These are phyloP conservation scores for Anthopleura xanthogrammica DNA, from an alignment of 92 coral and sea anemone species.

Conservation along the genomic window DNA sequence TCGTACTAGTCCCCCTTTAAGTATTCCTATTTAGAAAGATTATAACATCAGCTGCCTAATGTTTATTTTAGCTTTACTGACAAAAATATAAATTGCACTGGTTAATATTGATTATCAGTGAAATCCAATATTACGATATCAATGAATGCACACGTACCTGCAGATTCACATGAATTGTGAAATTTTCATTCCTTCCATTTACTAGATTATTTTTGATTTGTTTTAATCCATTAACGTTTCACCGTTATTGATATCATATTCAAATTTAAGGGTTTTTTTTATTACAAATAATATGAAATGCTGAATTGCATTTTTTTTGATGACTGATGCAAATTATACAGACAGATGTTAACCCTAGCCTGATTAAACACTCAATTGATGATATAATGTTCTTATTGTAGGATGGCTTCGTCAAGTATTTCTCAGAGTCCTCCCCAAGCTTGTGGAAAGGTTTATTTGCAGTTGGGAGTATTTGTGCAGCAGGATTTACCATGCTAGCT, in stretches of 20 bases:
- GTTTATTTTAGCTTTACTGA: not conserved
- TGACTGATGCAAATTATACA: not conserved
- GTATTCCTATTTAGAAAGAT: no score
- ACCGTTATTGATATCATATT: not conserved
- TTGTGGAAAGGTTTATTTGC: conserved; percentile 96
- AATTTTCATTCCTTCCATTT: not conserved
- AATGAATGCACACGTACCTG: not conserved
- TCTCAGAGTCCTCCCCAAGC: conserved; percentile 81
- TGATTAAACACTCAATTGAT: not conserved
- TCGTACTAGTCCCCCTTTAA: no score
- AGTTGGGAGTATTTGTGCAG: conserved; percentile 95
- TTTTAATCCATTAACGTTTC: not conserved
- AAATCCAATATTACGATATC: no score
- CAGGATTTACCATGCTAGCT: conserved; percentile 91
- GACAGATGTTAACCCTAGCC: not conserved
- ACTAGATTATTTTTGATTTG: not conserved
- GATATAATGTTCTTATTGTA: conserved; percentile 23
- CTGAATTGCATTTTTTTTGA: not conserved
- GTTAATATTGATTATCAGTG: no score
- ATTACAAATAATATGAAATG: not conserved
- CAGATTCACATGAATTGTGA: not conserved
- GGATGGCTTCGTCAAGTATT: conserved; percentile 95
- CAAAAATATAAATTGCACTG: not conserved
- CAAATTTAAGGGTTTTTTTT: not conserved
- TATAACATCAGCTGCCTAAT: no score